phyloP scores from a whole-genome alignment of 2,888 invertebrate species.

The Molanna angustata region DNA sequence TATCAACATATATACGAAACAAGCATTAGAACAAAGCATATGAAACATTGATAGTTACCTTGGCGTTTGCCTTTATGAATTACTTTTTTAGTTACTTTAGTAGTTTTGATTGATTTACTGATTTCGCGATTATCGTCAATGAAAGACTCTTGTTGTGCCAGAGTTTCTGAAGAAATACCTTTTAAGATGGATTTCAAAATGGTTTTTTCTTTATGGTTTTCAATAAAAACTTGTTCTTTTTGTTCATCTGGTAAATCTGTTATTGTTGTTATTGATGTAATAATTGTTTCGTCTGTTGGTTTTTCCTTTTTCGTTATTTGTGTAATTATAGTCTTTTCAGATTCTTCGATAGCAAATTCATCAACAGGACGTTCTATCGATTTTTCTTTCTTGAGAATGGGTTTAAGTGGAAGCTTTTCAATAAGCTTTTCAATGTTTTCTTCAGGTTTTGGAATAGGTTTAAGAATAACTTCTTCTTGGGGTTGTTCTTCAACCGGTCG shows the following conservation, averaged over 20 bases:
- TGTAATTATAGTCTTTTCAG: too few relatives aligned
- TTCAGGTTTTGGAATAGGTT: slow-evolving; percentile 39
- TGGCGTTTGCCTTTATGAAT: too few relatives aligned
- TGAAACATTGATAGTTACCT: too few relatives aligned
- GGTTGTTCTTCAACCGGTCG: slow-evolving; percentile 37
- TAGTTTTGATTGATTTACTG: too few relatives aligned
- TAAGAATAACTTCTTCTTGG: slow-evolving; percentile 34
- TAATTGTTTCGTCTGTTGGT: slow-evolving; percentile 36
- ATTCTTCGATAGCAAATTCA: slow-evolving; percentile 30
- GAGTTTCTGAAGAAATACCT: slow-evolving; percentile 13
- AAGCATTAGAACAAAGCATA: too few relatives aligned
- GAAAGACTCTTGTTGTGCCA: too few relatives aligned
- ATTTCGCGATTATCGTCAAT: too few relatives aligned
- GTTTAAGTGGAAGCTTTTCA: slow-evolving; percentile 41
- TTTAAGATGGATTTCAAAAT: slow-evolving; percentile 36
- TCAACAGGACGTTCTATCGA: slow-evolving; percentile 15
- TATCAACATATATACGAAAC: too few relatives aligned
- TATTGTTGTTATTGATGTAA: slow-evolving; percentile 34
- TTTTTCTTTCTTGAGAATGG: slow-evolving; percentile 27
- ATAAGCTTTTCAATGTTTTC: slow-evolving; percentile 37
- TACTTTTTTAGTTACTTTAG: too few relatives aligned
- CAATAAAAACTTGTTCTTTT: slow-evolving; percentile 34
- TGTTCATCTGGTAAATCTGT: slow-evolving; percentile 32
- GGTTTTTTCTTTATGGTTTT: slow-evolving; percentile 42
- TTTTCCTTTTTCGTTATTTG: slow-evolving; percentile 37